Evolutionary conservation across 2,797 vertebrate genomes (phyloP).

Genomic region (Peromyscus aztecus): DNA sequence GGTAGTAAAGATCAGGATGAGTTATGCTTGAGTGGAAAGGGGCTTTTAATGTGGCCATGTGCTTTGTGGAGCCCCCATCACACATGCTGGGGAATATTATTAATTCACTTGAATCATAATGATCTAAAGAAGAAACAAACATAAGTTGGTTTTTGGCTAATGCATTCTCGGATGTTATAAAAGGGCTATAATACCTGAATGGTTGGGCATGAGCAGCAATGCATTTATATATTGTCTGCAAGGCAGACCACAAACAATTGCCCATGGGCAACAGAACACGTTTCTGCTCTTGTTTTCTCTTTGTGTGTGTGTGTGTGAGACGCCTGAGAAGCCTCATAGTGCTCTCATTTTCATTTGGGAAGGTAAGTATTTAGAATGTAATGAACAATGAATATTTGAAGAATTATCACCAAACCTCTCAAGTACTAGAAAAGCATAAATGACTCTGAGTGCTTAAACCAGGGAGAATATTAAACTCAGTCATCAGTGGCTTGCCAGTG

Average conservation of each 20-base stretch:
- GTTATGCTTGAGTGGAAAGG: constrained; percentile 65
- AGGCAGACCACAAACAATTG: constrained; percentile 26
- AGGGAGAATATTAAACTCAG: constrained; percentile 47
- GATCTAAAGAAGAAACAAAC: constrained; percentile 2
- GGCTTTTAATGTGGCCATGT: constrained; percentile 67
- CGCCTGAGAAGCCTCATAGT: constrained; percentile 49
- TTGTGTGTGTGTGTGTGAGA: background rate
- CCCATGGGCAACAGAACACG: constrained; percentile 25
- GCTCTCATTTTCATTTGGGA: constrained; percentile 7
- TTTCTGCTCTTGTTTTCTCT: constrained; percentile 42
- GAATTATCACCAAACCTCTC: constrained; percentile 69
- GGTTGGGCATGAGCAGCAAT: constrained; percentile 54
- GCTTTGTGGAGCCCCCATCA: constrained; percentile 50
- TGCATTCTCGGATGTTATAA: background rate
- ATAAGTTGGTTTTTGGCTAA: constrained; percentile 68
- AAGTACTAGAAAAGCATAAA: constrained; percentile 64
- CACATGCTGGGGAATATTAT: constrained; percentile 69
- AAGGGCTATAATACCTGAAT: constrained; percentile 60
- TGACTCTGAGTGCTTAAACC: constrained; percentile 57
- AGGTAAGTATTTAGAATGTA: constrained; percentile 66
- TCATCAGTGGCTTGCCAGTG: constrained; percentile 31
- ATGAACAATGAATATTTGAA: background rate
- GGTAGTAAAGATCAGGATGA: constrained; percentile 75
- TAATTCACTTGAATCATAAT: constrained; percentile 68
- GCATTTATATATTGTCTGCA: constrained; percentile 63